Percentiles rank a stretch among this genome's conserved stretches.
Conservation (phyloP, 92 coral and sea anemone genomes). For the Epizoanthus fatuus region DNA sequence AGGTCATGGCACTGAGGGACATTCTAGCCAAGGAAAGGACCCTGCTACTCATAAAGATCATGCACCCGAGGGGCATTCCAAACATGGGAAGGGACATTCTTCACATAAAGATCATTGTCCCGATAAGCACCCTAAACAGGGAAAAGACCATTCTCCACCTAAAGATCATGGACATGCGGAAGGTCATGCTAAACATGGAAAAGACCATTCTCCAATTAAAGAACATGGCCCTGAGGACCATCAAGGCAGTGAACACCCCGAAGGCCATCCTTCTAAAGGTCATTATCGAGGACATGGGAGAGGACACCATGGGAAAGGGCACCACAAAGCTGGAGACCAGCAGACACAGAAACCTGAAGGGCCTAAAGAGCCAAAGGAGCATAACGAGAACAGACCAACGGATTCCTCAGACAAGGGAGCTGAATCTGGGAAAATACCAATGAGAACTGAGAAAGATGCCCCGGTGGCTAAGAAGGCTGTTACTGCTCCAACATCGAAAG, state of each 20-base stretch:
- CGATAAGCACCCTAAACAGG: conserved; percentile 37
- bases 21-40: conserved; percentile 37
- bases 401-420: neutral
- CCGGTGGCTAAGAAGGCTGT: neutral
- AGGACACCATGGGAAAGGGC: conserved; percentile 32
- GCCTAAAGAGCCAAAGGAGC: conserved; percentile 24
- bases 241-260: conserved; percentile 1
- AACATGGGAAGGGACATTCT: conserved; percentile 26
- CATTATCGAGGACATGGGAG: conserved; percentile 34
- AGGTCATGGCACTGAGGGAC: conserved; percentile 4
- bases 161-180: neutral
- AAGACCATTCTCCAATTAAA: conserved; percentile 2
- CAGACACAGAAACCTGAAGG: conserved; percentile 38
- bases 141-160: conserved; percentile 15
- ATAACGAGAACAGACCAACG: neutral
- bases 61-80: conserved; percentile 17
- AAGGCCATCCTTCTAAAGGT: conserved; percentile 30
- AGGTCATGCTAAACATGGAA: conserved; percentile 23
- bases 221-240: conserved; percentile 13
- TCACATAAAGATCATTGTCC: conserved; percentile 24
- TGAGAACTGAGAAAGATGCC: neutral
- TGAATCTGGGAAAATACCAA: conserved; percentile 11
- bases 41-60: conserved; percentile 4
- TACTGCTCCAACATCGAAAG: neutral
- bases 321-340: conserved; percentile 26